Evolutionary conservation across 35 echinoderm and acorn worm species (phyloP), one percentile per base, ranked within the genome.

Genomic region (Acanthaster planci): DNA sequence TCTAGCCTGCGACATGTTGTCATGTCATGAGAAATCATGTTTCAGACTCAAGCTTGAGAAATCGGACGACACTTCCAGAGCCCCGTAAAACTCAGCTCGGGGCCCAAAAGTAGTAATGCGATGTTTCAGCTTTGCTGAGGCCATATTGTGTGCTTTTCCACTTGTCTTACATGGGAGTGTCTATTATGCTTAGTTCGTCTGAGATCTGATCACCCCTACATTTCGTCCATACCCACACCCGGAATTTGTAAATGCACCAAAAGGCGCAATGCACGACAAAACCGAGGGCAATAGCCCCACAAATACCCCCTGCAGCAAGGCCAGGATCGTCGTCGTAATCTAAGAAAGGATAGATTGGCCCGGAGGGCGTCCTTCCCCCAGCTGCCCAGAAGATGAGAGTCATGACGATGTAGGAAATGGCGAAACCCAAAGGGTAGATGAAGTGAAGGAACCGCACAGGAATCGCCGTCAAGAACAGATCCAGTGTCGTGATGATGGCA

Each of bases 301-400:
- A 31, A 29, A 72, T 35, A 2, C 10, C 10, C 14, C 64, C 64
- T 34, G 64, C 30, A 36, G 64, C 64, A 8, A 72, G 64, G 0
- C 64, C 64, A 21, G 64, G 64, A 7, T 72, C 7, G 34, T 72
- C 10, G 64, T 10, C 30, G 64, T 72, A 72, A 29, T 72, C 64
- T 34, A 72, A 34, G 34, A 72, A 27, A 29, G 34, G 34, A 29
- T 72, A 72, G 5, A 72, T 72, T 4, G 42, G 42, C 12, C 42
- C 42, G 42, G 4, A 47, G 42, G 42, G 4, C 26, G 34, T 30
- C 2, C 34, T 10, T 31, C 88, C 88, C 32, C 52, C 56, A 3
- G 81, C 82, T 14, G 81, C 88, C 47, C 82, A 84, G 72, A 77
- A 84, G 52, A 90, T 90, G 16, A 51, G 37, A 5, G 68, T 77